Percentiles rank a stretch among this genome's conserved stretches.
These are phyloP conservation scores for Cheilosia vulpina DNA, from an alignment of 2,888 invertebrate genomes.

Conservation along the genomic window DNA sequence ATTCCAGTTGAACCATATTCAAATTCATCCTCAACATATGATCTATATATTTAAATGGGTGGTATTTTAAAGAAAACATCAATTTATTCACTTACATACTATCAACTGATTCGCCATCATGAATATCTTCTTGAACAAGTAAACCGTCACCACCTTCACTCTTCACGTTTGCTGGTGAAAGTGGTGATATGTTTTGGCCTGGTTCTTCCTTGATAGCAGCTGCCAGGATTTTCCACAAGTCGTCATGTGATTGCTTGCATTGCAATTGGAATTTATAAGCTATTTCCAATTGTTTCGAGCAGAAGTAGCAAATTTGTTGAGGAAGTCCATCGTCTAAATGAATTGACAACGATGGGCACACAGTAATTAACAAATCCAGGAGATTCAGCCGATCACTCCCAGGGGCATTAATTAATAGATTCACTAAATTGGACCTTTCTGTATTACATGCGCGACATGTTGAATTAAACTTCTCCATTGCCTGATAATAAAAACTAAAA, in stretches of 20 bases:
- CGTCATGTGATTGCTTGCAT: slow-evolving; percentile 77
- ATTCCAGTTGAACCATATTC: background rate
- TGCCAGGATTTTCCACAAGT: slow-evolving; percentile 77
- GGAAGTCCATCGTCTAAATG: slow-evolving; percentile 77
- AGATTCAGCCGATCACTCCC: background rate
- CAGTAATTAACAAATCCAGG: slow-evolving; percentile 19
- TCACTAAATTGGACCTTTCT: slow-evolving; percentile 37
- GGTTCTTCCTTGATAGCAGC: slow-evolving; percentile 16
- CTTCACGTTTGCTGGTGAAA: slow-evolving; percentile 12
- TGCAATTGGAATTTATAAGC: slow-evolving; percentile 78
- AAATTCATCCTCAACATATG: background rate
- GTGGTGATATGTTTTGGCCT: background rate
- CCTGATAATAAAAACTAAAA: background rate
- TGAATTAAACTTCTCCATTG: slow-evolving; percentile 49
- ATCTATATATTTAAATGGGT: background rate
- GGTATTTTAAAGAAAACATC: background rate
- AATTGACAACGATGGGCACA: slow-evolving; percentile 63
- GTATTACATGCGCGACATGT: slow-evolving; percentile 60
- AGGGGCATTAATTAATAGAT: slow-evolving; percentile 12
- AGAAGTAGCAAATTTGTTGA: slow-evolving; percentile 79
- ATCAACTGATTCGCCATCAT: background rate
- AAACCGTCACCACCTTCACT: slow-evolving; percentile 47
- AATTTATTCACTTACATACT: slow-evolving; percentile 12
- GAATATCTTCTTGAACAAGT: slow-evolving; percentile 20
- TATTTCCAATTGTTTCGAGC: slow-evolving; percentile 78